These are phyloP conservation scores for Aepyceros melampus DNA, from an alignment of 2,113 vertebrate species.

Conservation along the genomic window DNA sequence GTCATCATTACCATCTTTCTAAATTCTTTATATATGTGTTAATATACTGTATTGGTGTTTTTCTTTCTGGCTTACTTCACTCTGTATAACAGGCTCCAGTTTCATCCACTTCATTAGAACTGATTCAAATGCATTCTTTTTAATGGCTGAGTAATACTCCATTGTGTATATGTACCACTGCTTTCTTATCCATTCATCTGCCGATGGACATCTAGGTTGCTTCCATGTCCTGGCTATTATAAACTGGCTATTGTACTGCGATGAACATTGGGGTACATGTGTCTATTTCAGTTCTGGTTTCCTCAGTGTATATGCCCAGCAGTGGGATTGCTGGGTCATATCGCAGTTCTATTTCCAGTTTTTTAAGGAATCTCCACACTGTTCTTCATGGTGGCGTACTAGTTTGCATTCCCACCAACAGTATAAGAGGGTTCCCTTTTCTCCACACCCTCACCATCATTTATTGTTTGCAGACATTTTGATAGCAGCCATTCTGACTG, in stretches of 20 bases:
- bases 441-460: neutral
- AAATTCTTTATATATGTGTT: neutral
- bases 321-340: neutral
- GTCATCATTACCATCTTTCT: neutral
- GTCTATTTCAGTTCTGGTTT: neutral
- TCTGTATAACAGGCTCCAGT: neutral
- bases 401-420: neutral
- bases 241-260: neutral
- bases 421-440: neutral
- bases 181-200: neutral
- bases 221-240: neutral
- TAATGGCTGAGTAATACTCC: neutral
- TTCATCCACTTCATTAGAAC: neutral
- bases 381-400: neutral
- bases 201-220: neutral
- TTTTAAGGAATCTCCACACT: neutral
- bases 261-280: neutral
- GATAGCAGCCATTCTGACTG: neutral
- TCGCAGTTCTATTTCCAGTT: neutral
- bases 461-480: neutral
- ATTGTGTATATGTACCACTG: neutral
- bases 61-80: neutral
- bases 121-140: neutral
- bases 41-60: neutral
- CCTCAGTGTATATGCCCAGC: neutral